These are phyloP conservation scores for Agonum fuliginosum DNA, from an alignment of 2,888 invertebrate species.

Conservation along the genomic window DNA sequence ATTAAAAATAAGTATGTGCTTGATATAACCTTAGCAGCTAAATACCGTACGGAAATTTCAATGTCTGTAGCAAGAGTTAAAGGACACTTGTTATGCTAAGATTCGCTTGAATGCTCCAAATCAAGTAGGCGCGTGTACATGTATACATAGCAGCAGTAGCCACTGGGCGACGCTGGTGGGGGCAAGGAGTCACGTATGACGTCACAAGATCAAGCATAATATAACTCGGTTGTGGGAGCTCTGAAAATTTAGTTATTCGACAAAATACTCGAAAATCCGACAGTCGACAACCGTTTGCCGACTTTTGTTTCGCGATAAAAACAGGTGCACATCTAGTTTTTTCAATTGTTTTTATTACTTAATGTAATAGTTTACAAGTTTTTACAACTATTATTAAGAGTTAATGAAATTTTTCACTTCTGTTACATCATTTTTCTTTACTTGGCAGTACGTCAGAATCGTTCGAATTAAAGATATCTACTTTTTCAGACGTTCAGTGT, in stretches of 20 bases:
- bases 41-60: slow-evolving; percentile 45
- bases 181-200: slow-evolving; percentile 44
- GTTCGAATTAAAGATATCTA: slow-evolving; percentile 27
- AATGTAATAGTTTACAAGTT: slow-evolving; percentile 41
- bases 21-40: slow-evolving; percentile 26
- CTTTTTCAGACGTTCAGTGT: slow-evolving; percentile 44
- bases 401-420: slow-evolving; percentile 51
- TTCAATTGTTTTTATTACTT: slow-evolving; percentile 37
- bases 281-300: slow-evolving; percentile 31
- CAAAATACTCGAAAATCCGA: slow-evolving; percentile 44
- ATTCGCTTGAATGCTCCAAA: slow-evolving; percentile 55
- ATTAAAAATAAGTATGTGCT: not conserved
- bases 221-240: slow-evolving; percentile 49
- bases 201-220: slow-evolving; percentile 49
- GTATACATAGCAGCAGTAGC: slow-evolving; percentile 39
- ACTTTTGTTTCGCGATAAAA: slow-evolving; percentile 38
- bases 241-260: slow-evolving; percentile 53
- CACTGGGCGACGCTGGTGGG: slow-evolving; percentile 17
- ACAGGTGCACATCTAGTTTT: slow-evolving; percentile 35
- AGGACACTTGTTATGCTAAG: slow-evolving; percentile 41
- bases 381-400: slow-evolving; percentile 31
- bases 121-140: slow-evolving; percentile 40
- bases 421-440: slow-evolving; percentile 49
- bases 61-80: slow-evolving; percentile 46
- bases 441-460: slow-evolving; percentile 30